Evolutionary conservation across 2,888 invertebrate genomes (phyloP).

Genomic region (Rhamphomyia laevipes): DNA sequence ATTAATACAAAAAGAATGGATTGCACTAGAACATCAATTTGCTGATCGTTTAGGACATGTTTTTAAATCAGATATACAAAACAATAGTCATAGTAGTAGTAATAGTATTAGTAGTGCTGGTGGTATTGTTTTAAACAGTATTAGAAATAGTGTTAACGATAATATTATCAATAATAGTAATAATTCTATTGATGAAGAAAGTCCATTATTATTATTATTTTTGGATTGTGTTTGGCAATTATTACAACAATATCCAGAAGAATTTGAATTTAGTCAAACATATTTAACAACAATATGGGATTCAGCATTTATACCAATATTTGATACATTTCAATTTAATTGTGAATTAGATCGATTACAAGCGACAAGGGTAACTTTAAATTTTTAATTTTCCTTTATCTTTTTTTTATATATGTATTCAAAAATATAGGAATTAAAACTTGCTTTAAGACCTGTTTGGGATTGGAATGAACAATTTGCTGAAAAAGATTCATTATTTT

Average conservation of each 20-base stretch:
- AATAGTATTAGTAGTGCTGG: not conserved
- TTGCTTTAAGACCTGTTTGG: constrained; percentile 70
- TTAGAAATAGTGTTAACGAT: constrained; percentile 25
- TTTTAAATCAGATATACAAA: constrained; percentile 17
- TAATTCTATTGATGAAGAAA: constrained; percentile 45
- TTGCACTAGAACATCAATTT: constrained; percentile 85
- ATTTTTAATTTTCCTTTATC: constrained; percentile 36
- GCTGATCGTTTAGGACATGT: constrained; percentile 53
- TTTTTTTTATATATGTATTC: not conserved
- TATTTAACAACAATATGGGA: constrained; percentile 91
- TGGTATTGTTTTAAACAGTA: too few relatives aligned
- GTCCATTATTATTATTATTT: constrained; percentile 81
- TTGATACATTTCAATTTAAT: constrained; percentile 89
- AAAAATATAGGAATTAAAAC: constrained; percentile 23
- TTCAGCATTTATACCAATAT: constrained; percentile 72
- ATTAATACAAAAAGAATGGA: constrained; percentile 90
- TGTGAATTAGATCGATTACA: constrained; percentile 62
- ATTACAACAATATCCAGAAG: constrained; percentile 71
- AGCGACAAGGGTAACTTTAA: constrained; percentile 41
- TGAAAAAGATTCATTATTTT: constrained; percentile 67
- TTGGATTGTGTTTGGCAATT: constrained; percentile 93
- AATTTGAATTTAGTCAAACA: constrained; percentile 86
- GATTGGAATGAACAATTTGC: constrained; percentile 82
- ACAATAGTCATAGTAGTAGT: not conserved
- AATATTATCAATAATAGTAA: constrained; percentile 40